Evolutionary conservation across 2,797 vertebrate genomes (phyloP).

Genomic region (Macrochelys suwanniensis): DNA sequence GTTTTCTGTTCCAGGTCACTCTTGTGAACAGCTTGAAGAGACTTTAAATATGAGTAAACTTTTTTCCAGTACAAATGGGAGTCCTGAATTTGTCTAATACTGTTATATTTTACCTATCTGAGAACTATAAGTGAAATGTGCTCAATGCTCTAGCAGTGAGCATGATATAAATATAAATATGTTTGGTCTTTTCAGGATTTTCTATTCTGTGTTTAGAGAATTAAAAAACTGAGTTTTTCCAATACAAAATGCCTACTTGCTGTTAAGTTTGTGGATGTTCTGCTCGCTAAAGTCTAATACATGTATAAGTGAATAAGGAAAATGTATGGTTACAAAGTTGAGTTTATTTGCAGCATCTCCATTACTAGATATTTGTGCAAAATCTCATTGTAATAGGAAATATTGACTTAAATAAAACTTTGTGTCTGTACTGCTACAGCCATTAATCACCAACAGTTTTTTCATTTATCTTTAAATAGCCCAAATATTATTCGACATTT

Average conservation of each 20-base stretch:
- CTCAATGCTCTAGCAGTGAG: not conserved
- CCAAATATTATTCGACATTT: not conserved
- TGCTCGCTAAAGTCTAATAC: not conserved
- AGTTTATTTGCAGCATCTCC: not conserved
- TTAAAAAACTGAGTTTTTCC: not conserved
- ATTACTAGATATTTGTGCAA: not conserved
- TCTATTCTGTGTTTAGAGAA: not conserved
- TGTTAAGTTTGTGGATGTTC: not conserved
- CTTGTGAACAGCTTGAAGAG: not conserved
- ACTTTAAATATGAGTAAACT: not conserved
- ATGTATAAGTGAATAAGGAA: fast-evolving
- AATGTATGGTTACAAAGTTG: not conserved
- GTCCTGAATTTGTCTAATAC: not conserved
- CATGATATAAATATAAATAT: not conserved
- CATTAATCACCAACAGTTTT: not conserved
- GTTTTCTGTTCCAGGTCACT: not conserved
- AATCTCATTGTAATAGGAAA: not conserved
- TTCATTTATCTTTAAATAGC: not conserved
- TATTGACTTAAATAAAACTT: not conserved
- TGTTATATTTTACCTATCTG: not conserved
- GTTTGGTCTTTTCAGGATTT: fast-evolving
- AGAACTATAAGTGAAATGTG: fast-evolving
- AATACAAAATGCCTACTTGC: not conserved
- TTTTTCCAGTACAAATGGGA: not conserved
- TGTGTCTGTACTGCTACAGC: not conserved